These are phyloP conservation scores for Trypoxylus dichotomus DNA, from an alignment of 1,140 invertebrate species.

Conservation along the genomic window DNA sequence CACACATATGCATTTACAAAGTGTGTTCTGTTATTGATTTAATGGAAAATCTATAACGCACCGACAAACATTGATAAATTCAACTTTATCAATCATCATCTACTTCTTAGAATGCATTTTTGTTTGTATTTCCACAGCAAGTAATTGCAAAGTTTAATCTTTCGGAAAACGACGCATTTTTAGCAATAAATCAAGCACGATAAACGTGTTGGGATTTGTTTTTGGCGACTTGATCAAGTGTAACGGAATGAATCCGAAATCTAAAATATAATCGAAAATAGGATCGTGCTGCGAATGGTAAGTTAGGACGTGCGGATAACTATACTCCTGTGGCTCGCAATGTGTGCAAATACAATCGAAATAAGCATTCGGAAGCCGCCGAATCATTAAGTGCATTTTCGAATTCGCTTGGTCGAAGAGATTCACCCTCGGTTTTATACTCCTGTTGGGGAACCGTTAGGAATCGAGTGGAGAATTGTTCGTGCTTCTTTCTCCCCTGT, in stretches of 20 bases:
- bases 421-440: not conserved
- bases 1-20: too few relatives aligned
- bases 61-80: too few relatives aligned
- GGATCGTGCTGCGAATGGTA: not conserved
- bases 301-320: not conserved
- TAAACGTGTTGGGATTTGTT: not conserved
- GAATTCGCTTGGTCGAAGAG: not conserved
- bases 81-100: too few relatives aligned
- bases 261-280: constrained; percentile 7
- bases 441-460: not conserved
- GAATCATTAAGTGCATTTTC: constrained; percentile 22
- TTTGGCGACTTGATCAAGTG: not conserved
- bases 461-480: not conserved
- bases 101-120: too few relatives aligned
- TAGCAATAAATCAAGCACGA: not conserved
- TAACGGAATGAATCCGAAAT: not conserved
- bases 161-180: not conserved
- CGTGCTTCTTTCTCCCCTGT: not conserved
- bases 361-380: constrained; percentile 17
- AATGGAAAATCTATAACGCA: too few relatives aligned
- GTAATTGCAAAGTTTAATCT: not conserved
- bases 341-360: constrained; percentile 5
- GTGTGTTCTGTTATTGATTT: too few relatives aligned
- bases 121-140: too few relatives aligned
- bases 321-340: not conserved